phyloP scores from a whole-genome alignment of 2,113 vertebrate species.

The Conger conger region DNA sequence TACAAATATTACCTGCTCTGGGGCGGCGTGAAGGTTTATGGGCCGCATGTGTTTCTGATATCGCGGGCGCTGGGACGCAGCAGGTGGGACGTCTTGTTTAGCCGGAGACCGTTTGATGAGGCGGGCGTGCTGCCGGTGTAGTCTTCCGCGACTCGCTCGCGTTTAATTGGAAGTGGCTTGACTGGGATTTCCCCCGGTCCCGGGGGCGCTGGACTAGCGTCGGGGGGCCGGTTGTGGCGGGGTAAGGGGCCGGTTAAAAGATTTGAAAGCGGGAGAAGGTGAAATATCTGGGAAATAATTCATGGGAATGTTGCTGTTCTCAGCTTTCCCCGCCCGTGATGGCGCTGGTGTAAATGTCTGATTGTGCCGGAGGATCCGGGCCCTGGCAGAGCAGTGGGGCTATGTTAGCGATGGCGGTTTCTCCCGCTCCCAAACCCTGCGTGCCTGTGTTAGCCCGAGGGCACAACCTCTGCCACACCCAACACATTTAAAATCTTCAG shows the following conservation, averaged over 20 bases:
- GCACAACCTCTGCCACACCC: no score
- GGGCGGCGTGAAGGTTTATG: constrained; percentile 36
- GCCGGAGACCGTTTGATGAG: constrained; percentile 20
- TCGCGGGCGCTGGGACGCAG: constrained; percentile 20
- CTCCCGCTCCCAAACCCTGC: no score
- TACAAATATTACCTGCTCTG: constrained; percentile 44
- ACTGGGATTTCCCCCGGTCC: neutral
- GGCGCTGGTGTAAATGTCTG: no score
- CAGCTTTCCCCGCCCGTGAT: no score
- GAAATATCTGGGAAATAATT: neutral
- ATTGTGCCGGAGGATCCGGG: no score
- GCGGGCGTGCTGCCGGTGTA: constrained; percentile 25
- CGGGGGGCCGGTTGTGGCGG: neutral
- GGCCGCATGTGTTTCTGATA: constrained; percentile 44
- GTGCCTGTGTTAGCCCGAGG: no score
- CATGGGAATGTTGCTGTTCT: no score
- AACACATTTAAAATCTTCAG: no score
- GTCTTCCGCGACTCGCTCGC: constrained; percentile 19
- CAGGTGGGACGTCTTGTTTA: constrained; percentile 27
- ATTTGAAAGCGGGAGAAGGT: no score
- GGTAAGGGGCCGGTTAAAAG: neutral
- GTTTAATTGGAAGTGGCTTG: constrained; percentile 3
- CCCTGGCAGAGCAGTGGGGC: no score
- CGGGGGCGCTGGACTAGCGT: neutral
- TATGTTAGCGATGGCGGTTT: no score